phyloP scores from a whole-genome alignment of 2,888 invertebrate genomes.

The Saturnia japonica region DNA sequence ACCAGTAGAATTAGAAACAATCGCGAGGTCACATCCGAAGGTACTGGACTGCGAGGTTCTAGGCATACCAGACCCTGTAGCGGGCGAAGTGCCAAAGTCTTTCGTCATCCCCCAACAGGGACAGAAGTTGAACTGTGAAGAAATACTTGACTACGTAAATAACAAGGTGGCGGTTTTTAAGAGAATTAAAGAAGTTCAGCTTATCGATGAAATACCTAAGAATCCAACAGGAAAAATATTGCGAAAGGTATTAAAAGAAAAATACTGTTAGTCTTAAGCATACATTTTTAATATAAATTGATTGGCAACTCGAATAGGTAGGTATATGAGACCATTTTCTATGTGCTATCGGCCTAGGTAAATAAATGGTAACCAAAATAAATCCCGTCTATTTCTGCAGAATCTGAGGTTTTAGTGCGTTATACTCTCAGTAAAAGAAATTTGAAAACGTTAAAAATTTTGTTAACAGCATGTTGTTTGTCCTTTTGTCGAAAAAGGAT shows the following conservation, averaged over 20 bases:
- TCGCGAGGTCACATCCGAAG: slow-evolving; percentile 87
- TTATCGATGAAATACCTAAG: slow-evolving; percentile 87
- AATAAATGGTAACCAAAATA: too few relatives aligned
- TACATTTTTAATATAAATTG: too few relatives aligned
- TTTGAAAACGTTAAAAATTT: too few relatives aligned
- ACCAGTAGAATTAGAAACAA: slow-evolving; percentile 92
- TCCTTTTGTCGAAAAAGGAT: too few relatives aligned
- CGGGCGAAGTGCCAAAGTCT: slow-evolving; percentile 91
- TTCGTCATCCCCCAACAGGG: slow-evolving; percentile 83
- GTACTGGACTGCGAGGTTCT: slow-evolving; percentile 92
- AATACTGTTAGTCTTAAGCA: slow-evolving; percentile 61
- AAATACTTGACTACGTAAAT: slow-evolving; percentile 85
- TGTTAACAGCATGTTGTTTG: too few relatives aligned
- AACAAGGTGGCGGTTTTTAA: slow-evolving; percentile 88
- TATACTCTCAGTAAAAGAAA: too few relatives aligned
- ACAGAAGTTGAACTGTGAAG: slow-evolving; percentile 70
- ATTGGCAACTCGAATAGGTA: too few relatives aligned
- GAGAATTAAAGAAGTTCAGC: slow-evolving; percentile 84
- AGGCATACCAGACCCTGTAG: slow-evolving; percentile 86
- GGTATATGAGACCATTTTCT: too few relatives aligned
- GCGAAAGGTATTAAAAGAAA: slow-evolving; percentile 81
- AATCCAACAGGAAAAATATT: slow-evolving; percentile 90
- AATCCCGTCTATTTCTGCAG: too few relatives aligned
- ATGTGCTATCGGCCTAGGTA: too few relatives aligned
- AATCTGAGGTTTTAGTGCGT: too few relatives aligned